Base-by-base conservation (phyloP, 2,797 vertebrate genomes). In the Rhynchotus rufescens region DNA sequence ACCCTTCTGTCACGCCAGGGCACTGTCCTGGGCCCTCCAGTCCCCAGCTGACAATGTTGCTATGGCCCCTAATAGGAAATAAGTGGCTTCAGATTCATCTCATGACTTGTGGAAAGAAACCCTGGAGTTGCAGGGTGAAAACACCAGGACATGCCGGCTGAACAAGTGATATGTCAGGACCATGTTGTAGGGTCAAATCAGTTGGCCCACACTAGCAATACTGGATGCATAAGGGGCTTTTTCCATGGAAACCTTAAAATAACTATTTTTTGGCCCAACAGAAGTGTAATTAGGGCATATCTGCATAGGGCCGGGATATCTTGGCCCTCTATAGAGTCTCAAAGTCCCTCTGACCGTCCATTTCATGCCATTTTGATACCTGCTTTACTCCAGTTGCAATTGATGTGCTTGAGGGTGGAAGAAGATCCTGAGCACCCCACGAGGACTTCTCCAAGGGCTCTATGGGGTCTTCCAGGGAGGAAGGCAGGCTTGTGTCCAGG, bases 151-250 rank as follows among this genome's bases (percentile, higher is more conserved):
- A 4, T 3, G 1, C 6, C 4, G 1, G 28, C 68, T 47, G 72
- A 20, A 79, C 72, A 12, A 69, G 71, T 9, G 74, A 57, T 6
- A 61, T 5, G 9, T 47, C 36, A 25, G 86, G 71, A 67, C 42
- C 28, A 34, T 47, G 61, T 7, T 5, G 0, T 28, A 26, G 15
- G 57, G 32, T 54, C 40, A 20, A 79, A 38, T 56, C 73, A 56
- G 83, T 61, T 76, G 88, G 32, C 64, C 90, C 47, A 30, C 93
- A 88, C 90, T 91, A 92, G 92, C 81, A 90, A 6, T 82, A 79
- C 73, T 20, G 1, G 67, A 49, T 83, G 86, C 71, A 69, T 71
- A 84, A 89, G 83, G 49, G 68, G 79, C 84, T 89, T 94, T 90
- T 88, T 91, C 92, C 86, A 1, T 81, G 74, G 82, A 26, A 78